Evolutionary conservation across 2,888 invertebrate species (phyloP), one percentile per base, ranked within the genome.

Genomic region (Monopis laevigella): DNA sequence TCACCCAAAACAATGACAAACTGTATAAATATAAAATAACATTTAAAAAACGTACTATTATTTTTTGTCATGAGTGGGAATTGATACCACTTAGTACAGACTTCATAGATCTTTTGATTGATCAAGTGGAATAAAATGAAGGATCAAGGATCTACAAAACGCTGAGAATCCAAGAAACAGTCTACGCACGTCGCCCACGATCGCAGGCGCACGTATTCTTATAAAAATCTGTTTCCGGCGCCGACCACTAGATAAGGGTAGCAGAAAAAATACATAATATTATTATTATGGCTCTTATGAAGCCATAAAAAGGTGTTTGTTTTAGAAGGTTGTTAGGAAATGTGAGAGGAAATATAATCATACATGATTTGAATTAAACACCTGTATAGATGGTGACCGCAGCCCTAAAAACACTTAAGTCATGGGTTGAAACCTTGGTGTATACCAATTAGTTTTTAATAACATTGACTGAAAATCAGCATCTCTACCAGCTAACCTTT

Each of bases 151-250:
- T n/a, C n/a, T n/a, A n/a, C 24, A 24, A 24, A 24, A 24, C 24
- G 6, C 6, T 7, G 10, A 24, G 24, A 5, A 24, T 24, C 10
- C 24, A 24, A n/a, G 32, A 36, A 21, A 21, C 17, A 29, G 21
- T 30, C 41, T 19, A 39, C 41, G 43, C 45, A 45, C 45, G 45
- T 45, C 34, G 39, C 43, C 27, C 43, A 35, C 26, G 34, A 41
- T 41, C 26, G 14, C 27, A 14, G n/a, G 38, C 42, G 19, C 40
- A 40, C 40, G 40, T 40, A 27, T 10, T 14, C 29, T 40, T 40
- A 40, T 29, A 40, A 40, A 40, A 40, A 40, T 40, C 29, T 40
- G 16, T 40, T 40, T 40, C 40, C 40, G 40, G 40, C 28, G 40
- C 40, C 40, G 40, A 18, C 40, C n/a, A 17, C 16, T 40, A 40